Base-by-base conservation (phyloP, 2,797 vertebrate genomes). In the Amazona finschi region DNA sequence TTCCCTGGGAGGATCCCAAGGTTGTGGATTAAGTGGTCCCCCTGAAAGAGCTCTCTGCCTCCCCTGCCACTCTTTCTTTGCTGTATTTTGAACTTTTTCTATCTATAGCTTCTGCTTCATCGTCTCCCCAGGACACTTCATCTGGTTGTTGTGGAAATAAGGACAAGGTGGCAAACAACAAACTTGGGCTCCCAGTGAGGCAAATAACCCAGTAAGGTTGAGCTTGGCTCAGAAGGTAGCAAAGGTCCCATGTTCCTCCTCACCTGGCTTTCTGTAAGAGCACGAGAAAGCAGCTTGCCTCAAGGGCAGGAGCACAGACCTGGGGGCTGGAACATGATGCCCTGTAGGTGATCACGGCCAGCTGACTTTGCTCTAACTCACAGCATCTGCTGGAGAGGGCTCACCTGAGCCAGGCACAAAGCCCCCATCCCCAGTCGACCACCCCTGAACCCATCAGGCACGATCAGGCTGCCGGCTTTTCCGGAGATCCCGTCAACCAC, bases 401-500 rank as follows among this genome's bases (percentile, higher is more conserved):
- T 92, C 43, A 87, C 84, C 93, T 79, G 60, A 52, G 44, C 49
- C 65, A 83, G 73, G 58, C 19, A 9, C 21, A 83, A 83, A 82
- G 46, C 65, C 84, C 80, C 44, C 31, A 31, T 65, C 38, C 53
- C 53, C 2, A 0, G 16, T 17, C 0, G 57, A 78, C 91, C 70
- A 83, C 85, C 84, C 65, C 58, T 87, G 93, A 78, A 90, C 30
- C 2, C 4, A 43, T 72, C 36, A 80, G 60, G 74, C 50, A 36
- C 52, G 66, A 43, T 33, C 64, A 87, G 62, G 44, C 83, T 93
- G 72, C 65, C 66, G 82, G 60, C 61, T 95, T 95, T 91, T 80
- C 70, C 0, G 0, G 71, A 81, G 78, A 94, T 89, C 80, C 71
- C 61, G 73, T 92, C 89, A 89, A 30, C 58, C 79, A 52, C 86